phyloP scores from a whole-genome alignment of 1,140 invertebrate species.

The Dendroctonus valens region DNA sequence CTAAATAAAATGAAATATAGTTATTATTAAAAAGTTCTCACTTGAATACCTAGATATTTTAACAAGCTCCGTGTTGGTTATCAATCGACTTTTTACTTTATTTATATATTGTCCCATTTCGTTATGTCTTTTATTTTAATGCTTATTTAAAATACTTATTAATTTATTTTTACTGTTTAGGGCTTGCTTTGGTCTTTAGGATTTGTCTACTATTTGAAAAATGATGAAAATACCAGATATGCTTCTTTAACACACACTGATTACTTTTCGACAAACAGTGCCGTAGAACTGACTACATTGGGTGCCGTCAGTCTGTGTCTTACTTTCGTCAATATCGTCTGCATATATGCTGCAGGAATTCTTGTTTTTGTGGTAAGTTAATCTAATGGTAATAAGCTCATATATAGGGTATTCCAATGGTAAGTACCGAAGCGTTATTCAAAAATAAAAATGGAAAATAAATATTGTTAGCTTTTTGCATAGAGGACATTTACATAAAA shows the following conservation, averaged over 20 bases:
- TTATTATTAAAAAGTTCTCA: too few relatives aligned
- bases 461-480: not conserved
- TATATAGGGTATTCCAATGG: too few relatives aligned
- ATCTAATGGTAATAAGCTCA: too few relatives aligned
- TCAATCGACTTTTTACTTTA: too few relatives aligned
- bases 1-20: too few relatives aligned
- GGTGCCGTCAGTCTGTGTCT: conserved; percentile 67
- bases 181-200: conserved; percentile 69
- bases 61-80: too few relatives aligned
- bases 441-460: conserved; percentile 11
- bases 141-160: too few relatives aligned
- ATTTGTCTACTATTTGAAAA: conserved; percentile 55
- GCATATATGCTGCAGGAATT: conserved; percentile 68
- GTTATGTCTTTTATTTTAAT: too few relatives aligned
- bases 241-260: conserved; percentile 39
- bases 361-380: conserved; percentile 67
- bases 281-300: conserved; percentile 59
- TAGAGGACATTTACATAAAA: not conserved
- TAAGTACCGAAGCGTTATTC: too few relatives aligned
- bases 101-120: too few relatives aligned
- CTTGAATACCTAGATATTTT: too few relatives aligned
- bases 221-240: conserved; percentile 48
- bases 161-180: conserved; percentile 47
- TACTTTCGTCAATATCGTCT: conserved; percentile 70
- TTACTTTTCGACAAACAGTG: conserved; percentile 57